Evolutionary conservation across 2,797 vertebrate genomes (phyloP), one percentile per base, ranked within the genome.

Genomic region (Coregonus ussuriensis): DNA sequence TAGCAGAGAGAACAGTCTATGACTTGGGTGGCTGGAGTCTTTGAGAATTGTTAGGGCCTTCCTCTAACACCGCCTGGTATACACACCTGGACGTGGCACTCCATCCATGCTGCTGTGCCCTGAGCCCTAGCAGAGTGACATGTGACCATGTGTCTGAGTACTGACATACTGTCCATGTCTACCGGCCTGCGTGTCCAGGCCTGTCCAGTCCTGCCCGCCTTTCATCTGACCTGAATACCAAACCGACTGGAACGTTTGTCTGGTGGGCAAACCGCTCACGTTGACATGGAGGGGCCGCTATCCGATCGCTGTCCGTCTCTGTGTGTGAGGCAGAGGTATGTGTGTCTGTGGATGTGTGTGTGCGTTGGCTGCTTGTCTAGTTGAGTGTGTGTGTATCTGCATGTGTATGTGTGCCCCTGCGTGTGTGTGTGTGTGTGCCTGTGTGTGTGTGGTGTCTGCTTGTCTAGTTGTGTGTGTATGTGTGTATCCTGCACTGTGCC

Each of bases 141-240:
- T 15, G 16, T 67, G 65, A 33, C 65, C 2, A 31, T 4, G 65
- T 3, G 21, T 66, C 65, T 35, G 31, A 16, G 65, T 62, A 25
- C 31, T 35, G 31, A 16, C 65, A 16, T 13, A 16, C 13, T 67
- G 65, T 66, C 63, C 63, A 14, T 33, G 63, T 67, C 65, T 25
- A 67, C 25, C 5, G 15, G 65, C 65, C 65, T 35, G 13, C 1
- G 15, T 3, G 31, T 65, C 25, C 56, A 5, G 56, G 16, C 4
- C 62, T 11, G 18, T 14, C 29, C 29, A 13, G 11, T 4, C 13
- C 25, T 5, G n/a, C 62, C 62, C n/a, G n/a, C 15, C 31, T 35
- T 25, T 35, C 65, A 31, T 67, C 65, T 67, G 65, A 67, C 65
- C 65, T 67, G 31, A 67, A 67, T 67, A 15, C 31, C 65, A 67